Evolutionary conservation across 2,797 vertebrate species (phyloP), one percentile per base, ranked within the genome.

Genomic region (Rhadinocentrus ornatus): DNA sequence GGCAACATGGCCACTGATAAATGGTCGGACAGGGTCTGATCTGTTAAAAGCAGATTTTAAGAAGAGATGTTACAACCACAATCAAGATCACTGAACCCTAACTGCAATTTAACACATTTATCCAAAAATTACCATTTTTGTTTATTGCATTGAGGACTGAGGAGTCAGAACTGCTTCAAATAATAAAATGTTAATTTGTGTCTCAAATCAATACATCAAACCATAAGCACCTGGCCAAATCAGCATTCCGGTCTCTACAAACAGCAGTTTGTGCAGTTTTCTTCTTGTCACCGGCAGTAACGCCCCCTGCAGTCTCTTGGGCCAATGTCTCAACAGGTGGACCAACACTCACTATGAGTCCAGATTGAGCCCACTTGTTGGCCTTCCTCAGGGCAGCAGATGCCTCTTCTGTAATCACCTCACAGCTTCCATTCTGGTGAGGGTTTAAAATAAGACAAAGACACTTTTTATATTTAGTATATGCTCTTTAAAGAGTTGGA

Each of bases 301-400:
- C 83, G 10, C 96, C 96, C 9, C 97, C 96, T 18, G 95, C 93
- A 12, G 88, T 82, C 86, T 99, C 98, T 15, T 95, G 95, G 66
- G 80, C 94, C 57, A 93, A 34, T 0, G 93, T 89, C 83, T 99
- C 98, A 37, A 99, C 88, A 0, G 98, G 98, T 0, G 97, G 97
- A 13, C 97, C 97, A 1, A 99, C 94, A 0, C 98, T 99, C 78
- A 99, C 97, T 7, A 99, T 99, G 29, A 99, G 95, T 58, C 98
- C 98, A 16, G 98, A 99, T 63, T 99, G 98, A 13, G 98, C 97
- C 98, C 98, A 99, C 64, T 99, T 99, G 62, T 96, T 98, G 16
- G 98, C 98, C 73, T 99, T 99, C 22, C 98, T 94, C 41, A 99
- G 93, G 60, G 97, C 97, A 0, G 97, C 97, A 6, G 95, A 86